These are phyloP conservation scores for Agrotis segetum DNA, from an alignment of 2,888 invertebrate species.

Conservation along the genomic window DNA sequence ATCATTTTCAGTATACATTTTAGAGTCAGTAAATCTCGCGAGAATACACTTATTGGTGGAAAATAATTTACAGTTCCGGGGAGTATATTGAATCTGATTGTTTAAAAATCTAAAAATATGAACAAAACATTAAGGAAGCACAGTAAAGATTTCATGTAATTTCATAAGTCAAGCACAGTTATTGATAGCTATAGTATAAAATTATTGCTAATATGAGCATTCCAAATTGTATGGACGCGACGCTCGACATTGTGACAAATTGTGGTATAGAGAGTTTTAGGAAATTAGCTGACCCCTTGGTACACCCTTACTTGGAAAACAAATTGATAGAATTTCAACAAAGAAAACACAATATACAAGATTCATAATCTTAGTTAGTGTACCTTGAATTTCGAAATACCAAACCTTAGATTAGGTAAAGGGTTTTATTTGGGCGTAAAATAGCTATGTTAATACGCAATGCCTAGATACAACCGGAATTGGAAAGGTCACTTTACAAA, in stretches of 20 bases:
- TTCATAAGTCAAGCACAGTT: not conserved
- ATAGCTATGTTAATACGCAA: not conserved
- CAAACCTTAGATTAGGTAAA: too few relatives aligned
- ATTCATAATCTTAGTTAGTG: too few relatives aligned
- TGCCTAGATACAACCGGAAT: conserved; percentile 3
- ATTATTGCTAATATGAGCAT: too few relatives aligned
- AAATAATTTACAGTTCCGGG: not conserved
- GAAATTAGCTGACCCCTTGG: too few relatives aligned
- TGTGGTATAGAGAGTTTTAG: not conserved
- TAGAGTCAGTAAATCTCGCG: not conserved
- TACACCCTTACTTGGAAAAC: too few relatives aligned
- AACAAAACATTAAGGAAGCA: not conserved
- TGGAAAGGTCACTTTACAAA: conserved; percentile 8
- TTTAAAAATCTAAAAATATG: not conserved
- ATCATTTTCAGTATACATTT: not conserved
- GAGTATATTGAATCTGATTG: not conserved
- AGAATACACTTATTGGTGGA: not conserved
- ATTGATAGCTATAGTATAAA: too few relatives aligned
- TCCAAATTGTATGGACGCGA: not conserved
- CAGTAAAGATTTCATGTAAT: not conserved
- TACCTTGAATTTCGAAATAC: too few relatives aligned
- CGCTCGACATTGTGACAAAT: not conserved
- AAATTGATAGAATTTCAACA: too few relatives aligned
- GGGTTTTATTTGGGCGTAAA: conserved; percentile 9
- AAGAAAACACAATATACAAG: too few relatives aligned